Percentiles rank a stretch among this genome's conserved stretches.
These are phyloP conservation scores for Trachemys scripta DNA, from an alignment of 2,113 vertebrate species.

Conservation along the genomic window DNA sequence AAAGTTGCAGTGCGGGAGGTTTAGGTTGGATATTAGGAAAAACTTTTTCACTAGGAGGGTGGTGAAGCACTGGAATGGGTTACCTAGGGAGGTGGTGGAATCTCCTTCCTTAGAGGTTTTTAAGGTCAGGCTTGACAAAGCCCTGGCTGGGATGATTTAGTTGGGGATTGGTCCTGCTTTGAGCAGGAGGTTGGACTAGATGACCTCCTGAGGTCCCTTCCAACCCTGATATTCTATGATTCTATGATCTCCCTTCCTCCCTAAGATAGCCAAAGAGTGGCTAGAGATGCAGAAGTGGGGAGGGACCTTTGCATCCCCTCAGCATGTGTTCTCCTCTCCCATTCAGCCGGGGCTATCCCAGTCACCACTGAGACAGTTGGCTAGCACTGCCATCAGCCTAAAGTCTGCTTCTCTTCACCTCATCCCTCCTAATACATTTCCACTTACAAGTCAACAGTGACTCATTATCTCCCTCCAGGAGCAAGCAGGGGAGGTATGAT, in stretches of 20 bases:
- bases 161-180: no score
- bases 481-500: conserved; percentile 11
- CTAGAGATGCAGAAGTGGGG: background rate
- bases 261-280: background rate
- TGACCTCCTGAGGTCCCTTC: no score
- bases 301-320: background rate
- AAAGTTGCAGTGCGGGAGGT: no score
- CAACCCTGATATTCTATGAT: no score
- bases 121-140: no score
- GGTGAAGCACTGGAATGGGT: no score
- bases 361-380: background rate
- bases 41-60: no score
- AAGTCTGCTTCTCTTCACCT: conserved; percentile 4
- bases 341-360: background rate
- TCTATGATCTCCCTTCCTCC: background rate
- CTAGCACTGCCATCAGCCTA: conserved; percentile 9
- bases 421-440: background rate
- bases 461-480: background rate
- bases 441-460: conserved; percentile 29
- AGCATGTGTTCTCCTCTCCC: background rate
- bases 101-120: no score
- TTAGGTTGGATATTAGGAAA: no score
- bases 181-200: no score
- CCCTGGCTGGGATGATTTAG: no score
- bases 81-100: no score